phyloP scores from a whole-genome alignment of 1,140 invertebrate species.

The Conus ventricosus region DNA sequence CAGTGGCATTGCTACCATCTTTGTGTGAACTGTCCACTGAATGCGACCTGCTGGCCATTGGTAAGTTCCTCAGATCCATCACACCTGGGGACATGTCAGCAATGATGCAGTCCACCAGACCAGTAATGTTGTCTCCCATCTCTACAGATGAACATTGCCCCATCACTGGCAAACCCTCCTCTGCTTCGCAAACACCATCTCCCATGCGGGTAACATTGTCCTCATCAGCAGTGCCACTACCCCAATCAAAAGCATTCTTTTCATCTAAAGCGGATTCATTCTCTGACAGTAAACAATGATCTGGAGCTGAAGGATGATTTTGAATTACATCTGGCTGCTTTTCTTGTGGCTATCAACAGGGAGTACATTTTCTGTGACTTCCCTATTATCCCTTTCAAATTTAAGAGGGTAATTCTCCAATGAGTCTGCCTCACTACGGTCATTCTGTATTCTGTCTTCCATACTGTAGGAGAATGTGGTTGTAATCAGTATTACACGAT shows the following conservation, averaged over 20 bases:
- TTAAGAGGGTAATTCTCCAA: too few species aligned
- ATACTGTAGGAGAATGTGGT: too few species aligned
- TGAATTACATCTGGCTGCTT: not conserved
- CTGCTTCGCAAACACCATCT: not conserved
- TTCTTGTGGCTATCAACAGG: too few species aligned
- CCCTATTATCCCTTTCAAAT: too few species aligned
- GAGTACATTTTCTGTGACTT: too few species aligned
- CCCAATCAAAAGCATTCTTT: not conserved
- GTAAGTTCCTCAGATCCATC: not conserved
- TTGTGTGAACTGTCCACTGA: too few species aligned
- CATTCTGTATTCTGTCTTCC: too few species aligned
- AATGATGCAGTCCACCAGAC: slow-evolving; percentile 13
- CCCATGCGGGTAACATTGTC: not conserved
- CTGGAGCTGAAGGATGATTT: not conserved
- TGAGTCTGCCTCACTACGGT: too few species aligned
- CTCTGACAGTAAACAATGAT: not conserved
- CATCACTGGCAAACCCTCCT: not conserved
- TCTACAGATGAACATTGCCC: not conserved
- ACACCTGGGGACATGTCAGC: not conserved
- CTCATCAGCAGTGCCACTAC: not conserved
- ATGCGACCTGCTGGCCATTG: too few species aligned
- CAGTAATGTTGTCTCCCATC: not conserved
- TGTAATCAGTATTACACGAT: too few species aligned
- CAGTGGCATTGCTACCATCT: not conserved
- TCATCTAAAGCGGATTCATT: not conserved